A percentile compares a stretch with the other conserved stretches of the same genome.
phyloP scores from a whole-genome alignment of 2,888 invertebrate species.

The Chrysolina americana region DNA sequence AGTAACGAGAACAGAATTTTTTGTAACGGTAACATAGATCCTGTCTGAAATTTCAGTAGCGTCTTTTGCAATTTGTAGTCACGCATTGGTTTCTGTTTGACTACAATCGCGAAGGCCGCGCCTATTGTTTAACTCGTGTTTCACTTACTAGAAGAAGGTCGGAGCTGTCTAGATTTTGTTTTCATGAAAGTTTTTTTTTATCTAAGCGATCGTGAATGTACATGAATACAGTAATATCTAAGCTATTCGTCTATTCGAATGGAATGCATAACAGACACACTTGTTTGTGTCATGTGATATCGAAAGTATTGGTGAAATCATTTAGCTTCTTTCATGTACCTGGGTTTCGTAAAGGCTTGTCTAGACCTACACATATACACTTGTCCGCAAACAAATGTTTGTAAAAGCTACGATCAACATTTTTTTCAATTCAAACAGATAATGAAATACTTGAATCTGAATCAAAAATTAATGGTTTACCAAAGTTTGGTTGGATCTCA shows the following conservation, averaged over 20 bases:
- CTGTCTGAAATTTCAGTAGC: slow-evolving; percentile 34
- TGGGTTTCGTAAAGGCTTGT: too few relatives aligned
- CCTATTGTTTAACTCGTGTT: slow-evolving; percentile 50
- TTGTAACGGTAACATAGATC: slow-evolving; percentile 28
- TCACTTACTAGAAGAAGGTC: slow-evolving; percentile 40
- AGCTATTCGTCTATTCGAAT: slow-evolving; percentile 20
- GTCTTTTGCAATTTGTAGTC: slow-evolving; percentile 48
- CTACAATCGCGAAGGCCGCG: slow-evolving; percentile 48
- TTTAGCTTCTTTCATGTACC: too few relatives aligned
- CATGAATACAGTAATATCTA: slow-evolving; percentile 30
- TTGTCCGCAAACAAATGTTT: too few relatives aligned
- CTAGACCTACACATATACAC: too few relatives aligned
- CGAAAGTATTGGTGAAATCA: too few relatives aligned
- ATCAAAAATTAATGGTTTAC: too few relatives aligned
- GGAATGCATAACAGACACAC: background rate
- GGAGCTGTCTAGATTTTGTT: slow-evolving; percentile 41
- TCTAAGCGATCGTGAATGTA: slow-evolving; percentile 38
- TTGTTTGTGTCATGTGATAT: too few relatives aligned
- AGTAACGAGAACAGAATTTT: slow-evolving; percentile 24
- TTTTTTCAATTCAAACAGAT: too few relatives aligned
- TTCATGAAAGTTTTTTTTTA: slow-evolving; percentile 38
- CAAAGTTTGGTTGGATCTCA: too few relatives aligned
- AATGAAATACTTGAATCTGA: too few relatives aligned
- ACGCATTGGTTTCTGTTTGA: slow-evolving; percentile 43
- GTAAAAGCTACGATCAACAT: too few relatives aligned